Base-by-base conservation (phyloP, 2,888 invertebrate genomes). In the Yponomeuta sedellus region DNA sequence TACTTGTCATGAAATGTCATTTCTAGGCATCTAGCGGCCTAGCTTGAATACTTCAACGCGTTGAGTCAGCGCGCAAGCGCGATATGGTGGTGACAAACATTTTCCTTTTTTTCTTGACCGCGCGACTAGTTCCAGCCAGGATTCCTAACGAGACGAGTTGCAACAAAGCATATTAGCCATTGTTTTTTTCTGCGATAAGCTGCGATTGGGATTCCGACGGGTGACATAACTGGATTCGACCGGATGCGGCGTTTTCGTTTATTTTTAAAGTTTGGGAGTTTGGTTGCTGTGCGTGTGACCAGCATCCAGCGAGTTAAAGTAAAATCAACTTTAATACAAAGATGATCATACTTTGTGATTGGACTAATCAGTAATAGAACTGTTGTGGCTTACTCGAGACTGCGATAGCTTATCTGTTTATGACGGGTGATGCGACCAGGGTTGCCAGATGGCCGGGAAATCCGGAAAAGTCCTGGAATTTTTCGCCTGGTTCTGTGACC, bases 121-220 rank as follows among this genome's bases (percentile, higher is more conserved):
- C 39, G 10, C 58, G 39, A 79, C 80, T 80, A 78, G 83, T 77
- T 81, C 85, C 84, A 81, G 80, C 76, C 81, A 80, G 81, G 81
- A 81, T 77, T 76, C 79, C 58, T 64, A 64, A 64, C 64, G 56
- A 64, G 64, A 6, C 16, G 34, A 63, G 25, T 25, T 22, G 64
- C 56, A 52, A 28, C 22, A 63, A 63, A 63, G 40, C 40, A 40
- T 16, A 40, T 39, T 61, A 16, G 40, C 10, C 11, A 34, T 39
- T 20, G n/a, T 63, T 39, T 40, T 25, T 63, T 16, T n/a, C n/a
- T n/a, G 20, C 20, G 20, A 10, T n/a, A 12, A 19, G 10, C 20
- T 58, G 6, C 20, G 8, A 58, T 58, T 58, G 58, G 58, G n/a
- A 58, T 58, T 58, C 58, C 58, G 16, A 16, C 16, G 44, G 44